Base-by-base conservation (phyloP, 1,140 invertebrate genomes). In the Aphelenchoides besseyi region DNA sequence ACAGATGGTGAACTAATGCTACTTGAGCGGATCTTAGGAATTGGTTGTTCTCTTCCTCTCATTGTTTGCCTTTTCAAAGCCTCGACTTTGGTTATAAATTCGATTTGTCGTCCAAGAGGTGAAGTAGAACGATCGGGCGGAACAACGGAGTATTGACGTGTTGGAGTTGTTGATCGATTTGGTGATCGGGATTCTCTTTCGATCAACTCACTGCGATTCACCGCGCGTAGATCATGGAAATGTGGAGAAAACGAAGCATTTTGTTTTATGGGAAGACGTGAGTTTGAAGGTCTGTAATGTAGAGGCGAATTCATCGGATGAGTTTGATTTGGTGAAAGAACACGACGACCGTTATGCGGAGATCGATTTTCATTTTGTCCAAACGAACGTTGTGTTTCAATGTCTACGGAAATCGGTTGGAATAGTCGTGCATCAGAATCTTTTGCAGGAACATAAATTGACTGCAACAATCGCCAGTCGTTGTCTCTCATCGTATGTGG, bases 381-480 rank as follows among this genome's bases (percentile, higher is more conserved):
- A n/a, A n/a, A n/a, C 55, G 55, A 28, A 8, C 18, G 18, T 59
- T 18, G 5, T 23, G 5, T 8, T 23, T 23, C n/a, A 28, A 59
- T 23, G 23, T 59, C 55, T 8, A 59, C 18, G 55, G 55, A 59
- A 23, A 59, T 59, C 18, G 55, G 55, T 16, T 33, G 55, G 55
- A 59, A 59, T 23, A 23, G 26, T 18, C 5, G 18, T 8, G 5
- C 5, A 8, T 59, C 55, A 12, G 5, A 5, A 33, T 59, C 18
- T 8, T 18, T 59, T 59, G 55, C 55, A 8, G 55, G 55, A 5
- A 59, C 18, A 23, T 59, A 59, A 33, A 59, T 59, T 33, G 55
- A 59, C 32, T 59, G 55, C 5, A 59, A 29, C 23, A 71, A 48
- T 55, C 66, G 16, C 57, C 23, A 67, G 8, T 70, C 69, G 62